phyloP scores from a whole-genome alignment of 2,113 vertebrate species.

The Dicrurus megarhynchus region DNA sequence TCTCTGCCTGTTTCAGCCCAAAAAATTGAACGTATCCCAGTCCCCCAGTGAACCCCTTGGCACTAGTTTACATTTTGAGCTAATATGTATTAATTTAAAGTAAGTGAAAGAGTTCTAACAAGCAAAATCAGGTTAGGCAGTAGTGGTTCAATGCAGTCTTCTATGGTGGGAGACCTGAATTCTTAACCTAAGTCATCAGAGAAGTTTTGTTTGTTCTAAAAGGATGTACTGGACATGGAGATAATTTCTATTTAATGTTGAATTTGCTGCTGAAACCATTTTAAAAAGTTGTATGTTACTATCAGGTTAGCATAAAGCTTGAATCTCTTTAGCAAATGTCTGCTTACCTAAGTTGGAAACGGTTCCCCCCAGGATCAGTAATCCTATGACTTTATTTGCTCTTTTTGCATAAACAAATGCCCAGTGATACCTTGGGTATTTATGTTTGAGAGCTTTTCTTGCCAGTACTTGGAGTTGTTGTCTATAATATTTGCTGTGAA shows the following conservation, averaged over 20 bases:
- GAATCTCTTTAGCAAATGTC: background rate
- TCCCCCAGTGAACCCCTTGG: background rate
- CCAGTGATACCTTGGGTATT: background rate
- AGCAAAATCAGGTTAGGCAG: background rate
- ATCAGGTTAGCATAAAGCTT: background rate
- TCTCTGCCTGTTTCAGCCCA: background rate
- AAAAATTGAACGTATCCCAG: accelerated
- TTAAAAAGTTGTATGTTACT: background rate
- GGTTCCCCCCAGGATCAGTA: background rate
- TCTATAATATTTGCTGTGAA: background rate
- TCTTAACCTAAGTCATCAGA: background rate
- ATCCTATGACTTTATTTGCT: background rate
- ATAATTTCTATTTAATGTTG: background rate
- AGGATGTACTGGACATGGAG: background rate
- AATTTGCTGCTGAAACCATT: background rate
- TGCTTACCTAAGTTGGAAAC: background rate
- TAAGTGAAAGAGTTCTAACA: background rate
- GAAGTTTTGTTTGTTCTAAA: background rate
- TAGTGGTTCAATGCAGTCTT: background rate
- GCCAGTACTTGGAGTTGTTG: background rate
- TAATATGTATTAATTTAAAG: background rate
- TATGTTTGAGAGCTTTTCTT: background rate
- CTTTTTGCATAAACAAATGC: background rate
- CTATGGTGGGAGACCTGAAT: background rate
- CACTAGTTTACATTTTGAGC: background rate